phyloP scores from a whole-genome alignment of 2,797 vertebrate genomes.

The Bradypodion ventrale region DNA sequence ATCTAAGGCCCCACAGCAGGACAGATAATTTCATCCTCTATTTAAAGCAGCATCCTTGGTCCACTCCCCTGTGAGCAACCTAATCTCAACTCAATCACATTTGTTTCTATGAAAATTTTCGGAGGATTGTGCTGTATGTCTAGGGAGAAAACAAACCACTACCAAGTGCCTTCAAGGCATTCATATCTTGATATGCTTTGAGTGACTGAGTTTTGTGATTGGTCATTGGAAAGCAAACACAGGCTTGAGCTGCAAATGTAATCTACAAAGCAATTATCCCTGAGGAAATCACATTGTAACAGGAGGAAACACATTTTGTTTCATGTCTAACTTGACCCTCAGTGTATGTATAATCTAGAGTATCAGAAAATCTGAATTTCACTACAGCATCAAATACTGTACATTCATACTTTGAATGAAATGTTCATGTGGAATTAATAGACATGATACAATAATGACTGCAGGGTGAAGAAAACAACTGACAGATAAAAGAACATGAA shows the following conservation, averaged over 20 bases:
- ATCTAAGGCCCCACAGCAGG: not conserved
- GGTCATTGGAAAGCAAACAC: no score
- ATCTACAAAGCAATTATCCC: not conserved
- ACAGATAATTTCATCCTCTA: slow-evolving; percentile 44
- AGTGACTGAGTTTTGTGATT: slow-evolving; percentile 31
- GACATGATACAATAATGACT: slow-evolving; percentile 42
- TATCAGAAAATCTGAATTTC: slow-evolving; percentile 58
- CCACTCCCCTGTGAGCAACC: not conserved
- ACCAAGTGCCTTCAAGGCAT: not conserved
- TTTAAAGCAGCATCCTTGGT: not conserved
- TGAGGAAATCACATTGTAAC: no score
- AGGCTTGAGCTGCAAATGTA: no score
- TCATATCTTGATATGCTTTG: slow-evolving; percentile 11
- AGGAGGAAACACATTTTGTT: no score
- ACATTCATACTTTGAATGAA: slow-evolving; percentile 21
- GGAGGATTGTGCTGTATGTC: not conserved
- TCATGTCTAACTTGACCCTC: no score
- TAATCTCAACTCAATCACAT: not conserved
- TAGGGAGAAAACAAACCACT: not conserved
- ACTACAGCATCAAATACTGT: slow-evolving; percentile 55
- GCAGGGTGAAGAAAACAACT: not conserved
- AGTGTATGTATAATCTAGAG: slow-evolving; percentile 47
- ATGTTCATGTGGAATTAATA: slow-evolving; percentile 53
- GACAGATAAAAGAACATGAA: slow-evolving; percentile 6
- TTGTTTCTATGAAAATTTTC: not conserved